Conservation (phyloP, 1,140 invertebrate genomes). For the Leguminivora glycinivorella region DNA sequence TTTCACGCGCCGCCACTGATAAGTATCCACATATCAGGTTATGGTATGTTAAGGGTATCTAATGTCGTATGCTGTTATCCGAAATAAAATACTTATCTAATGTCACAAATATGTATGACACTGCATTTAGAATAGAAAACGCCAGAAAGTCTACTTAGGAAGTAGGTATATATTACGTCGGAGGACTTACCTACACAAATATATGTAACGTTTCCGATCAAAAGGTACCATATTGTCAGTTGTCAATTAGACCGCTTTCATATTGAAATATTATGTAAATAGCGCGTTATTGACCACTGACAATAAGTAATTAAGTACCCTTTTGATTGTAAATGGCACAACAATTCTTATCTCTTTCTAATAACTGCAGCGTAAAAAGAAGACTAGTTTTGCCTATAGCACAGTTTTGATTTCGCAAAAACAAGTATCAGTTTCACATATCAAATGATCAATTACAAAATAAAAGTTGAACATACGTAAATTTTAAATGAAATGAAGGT, state of each 20-base stretch:
- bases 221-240: too few species aligned
- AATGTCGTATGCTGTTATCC: background rate
- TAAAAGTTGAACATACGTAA: background rate
- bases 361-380: background rate
- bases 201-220: too few species aligned
- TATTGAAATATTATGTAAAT: too few species aligned
- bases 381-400: background rate
- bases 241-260: too few species aligned
- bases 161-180: background rate
- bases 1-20: too few species aligned
- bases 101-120: constrained; percentile 4
- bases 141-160: background rate
- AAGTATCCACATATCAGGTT: constrained; percentile 2
- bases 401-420: background rate
- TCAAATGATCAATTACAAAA: background rate
- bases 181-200: background rate
- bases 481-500: too few species aligned
- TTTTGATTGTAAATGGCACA: too few species aligned
- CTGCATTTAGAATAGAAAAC: background rate
- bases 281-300: too few species aligned
- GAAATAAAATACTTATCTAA: background rate
- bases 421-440: background rate
- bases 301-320: too few species aligned
- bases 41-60: background rate
- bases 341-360: background rate